A percentile compares a stretch with the other conserved stretches of the same genome.
These are phyloP conservation scores for Staurois parvus DNA, from an alignment of 2,797 vertebrate genomes.

Conservation along the genomic window DNA sequence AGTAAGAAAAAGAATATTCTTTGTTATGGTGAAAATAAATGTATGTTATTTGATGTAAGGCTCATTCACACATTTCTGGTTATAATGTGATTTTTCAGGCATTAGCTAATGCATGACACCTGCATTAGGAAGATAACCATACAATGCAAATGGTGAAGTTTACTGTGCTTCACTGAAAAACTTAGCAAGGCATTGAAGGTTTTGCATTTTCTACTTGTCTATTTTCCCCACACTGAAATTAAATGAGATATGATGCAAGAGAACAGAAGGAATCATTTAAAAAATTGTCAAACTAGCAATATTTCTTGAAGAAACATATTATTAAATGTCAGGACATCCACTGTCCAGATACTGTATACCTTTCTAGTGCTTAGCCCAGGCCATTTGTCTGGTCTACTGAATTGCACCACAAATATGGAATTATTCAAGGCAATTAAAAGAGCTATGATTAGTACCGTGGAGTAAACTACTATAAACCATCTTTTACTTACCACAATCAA, in stretches of 20 bases:
- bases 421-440: too few species aligned
- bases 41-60: neutral
- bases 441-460: too few species aligned
- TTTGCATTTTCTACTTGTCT: neutral
- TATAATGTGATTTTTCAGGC: constrained; percentile 1
- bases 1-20: neutral
- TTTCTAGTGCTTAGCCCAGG: too few species aligned
- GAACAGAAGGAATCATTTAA: neutral
- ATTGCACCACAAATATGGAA: too few species aligned
- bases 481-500: neutral
- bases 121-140: neutral
- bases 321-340: too few species aligned
- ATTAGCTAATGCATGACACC: neutral
- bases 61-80: neutral
- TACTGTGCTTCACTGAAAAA: neutral
- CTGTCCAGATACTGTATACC: too few species aligned
- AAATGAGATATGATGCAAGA: neutral
- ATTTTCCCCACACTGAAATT: neutral
- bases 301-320: too few species aligned
- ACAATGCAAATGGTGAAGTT: neutral
- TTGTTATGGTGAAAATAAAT: neutral
- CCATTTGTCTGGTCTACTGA: too few species aligned
- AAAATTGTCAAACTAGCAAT: neutral
- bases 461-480: neutral
- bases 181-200: neutral